These are phyloP conservation scores for Maniola hyperantus DNA, from an alignment of 2,888 invertebrate species.

Conservation along the genomic window DNA sequence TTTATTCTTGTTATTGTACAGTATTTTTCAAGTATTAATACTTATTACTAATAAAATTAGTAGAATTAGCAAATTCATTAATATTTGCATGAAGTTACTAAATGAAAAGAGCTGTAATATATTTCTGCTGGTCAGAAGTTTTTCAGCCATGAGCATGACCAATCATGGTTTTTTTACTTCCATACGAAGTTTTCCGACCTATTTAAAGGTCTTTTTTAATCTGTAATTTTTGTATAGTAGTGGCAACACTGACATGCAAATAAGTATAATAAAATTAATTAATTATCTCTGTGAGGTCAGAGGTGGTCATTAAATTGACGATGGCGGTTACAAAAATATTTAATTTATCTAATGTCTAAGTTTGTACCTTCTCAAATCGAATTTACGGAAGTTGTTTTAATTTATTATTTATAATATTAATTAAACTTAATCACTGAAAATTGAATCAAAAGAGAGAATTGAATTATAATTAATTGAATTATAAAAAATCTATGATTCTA, in stretches of 20 bases:
- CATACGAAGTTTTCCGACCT: conserved; percentile 62
- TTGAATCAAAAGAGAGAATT: too few relatives aligned
- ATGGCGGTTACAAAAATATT: too few relatives aligned
- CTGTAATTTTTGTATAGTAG: conserved; percentile 30
- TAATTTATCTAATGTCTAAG: too few relatives aligned
- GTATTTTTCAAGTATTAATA: conserved; percentile 35
- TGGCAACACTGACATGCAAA: conserved; percentile 33
- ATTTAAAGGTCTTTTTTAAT: conserved; percentile 51
- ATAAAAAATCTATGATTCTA: too few relatives aligned
- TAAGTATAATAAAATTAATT: too few relatives aligned
- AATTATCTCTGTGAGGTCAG: too few relatives aligned
- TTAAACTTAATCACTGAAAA: too few relatives aligned
- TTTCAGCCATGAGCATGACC: conserved; percentile 30
- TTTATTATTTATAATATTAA: too few relatives aligned
- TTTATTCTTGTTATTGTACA: conserved; percentile 38
- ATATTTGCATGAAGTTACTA: conserved; percentile 25
- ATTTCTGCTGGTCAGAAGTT: conserved; percentile 67
- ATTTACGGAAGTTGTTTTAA: too few relatives aligned
- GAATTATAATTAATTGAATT: not conserved
- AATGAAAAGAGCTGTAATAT: conserved; percentile 31
- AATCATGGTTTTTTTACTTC: conserved; percentile 47
- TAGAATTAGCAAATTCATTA: conserved; percentile 17
- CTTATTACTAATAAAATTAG: conserved; percentile 22
- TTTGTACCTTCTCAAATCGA: too few relatives aligned
- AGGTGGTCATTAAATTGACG: too few relatives aligned